Conservation (phyloP, 23 tunicate genomes). For the Styela clava region DNA sequence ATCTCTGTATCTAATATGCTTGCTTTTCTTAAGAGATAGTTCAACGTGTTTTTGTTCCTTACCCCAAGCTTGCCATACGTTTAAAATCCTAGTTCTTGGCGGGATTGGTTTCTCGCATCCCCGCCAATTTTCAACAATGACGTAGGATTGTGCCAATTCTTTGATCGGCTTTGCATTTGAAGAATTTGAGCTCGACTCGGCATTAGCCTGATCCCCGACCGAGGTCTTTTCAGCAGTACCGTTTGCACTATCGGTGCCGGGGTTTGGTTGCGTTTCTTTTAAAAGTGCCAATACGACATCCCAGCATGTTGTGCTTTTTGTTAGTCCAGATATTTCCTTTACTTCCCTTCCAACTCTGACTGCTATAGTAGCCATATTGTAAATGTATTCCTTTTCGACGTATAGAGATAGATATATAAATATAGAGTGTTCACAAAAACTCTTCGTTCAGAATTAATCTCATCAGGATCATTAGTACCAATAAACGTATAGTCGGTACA, state of each 20-base stretch:
- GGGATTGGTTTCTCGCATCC: conserved; percentile 87
- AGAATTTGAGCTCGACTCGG: conserved; percentile 18
- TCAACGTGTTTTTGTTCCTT: conserved; percentile 91
- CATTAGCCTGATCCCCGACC: conserved; percentile 10
- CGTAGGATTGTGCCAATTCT: conserved; percentile 74
- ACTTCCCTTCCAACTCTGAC: conserved; percentile 81
- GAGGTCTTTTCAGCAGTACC: conserved; percentile 11
- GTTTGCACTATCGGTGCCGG: conserved; percentile 17
- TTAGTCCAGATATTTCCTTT: conserved; percentile 83
- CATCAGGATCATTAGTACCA: neutral
- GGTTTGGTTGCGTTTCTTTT: conserved; percentile 44
- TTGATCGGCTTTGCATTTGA: conserved; percentile 32
- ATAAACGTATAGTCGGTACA: neutral
- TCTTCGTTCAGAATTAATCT: neutral
- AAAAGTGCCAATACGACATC: conserved; percentile 77
- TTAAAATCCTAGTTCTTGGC: conserved; percentile 72
- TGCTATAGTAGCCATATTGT: conserved; percentile 61
- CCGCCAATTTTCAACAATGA: conserved; percentile 89
- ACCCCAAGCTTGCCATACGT: conserved; percentile 98
- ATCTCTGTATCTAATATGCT: conserved; percentile 27
- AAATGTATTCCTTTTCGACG: neutral
- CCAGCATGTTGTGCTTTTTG: conserved; percentile 73
- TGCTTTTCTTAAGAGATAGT: conserved; percentile 67
- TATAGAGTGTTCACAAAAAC: neutral
- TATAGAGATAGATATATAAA: too few relatives aligned